phyloP scores from a whole-genome alignment of 2,797 vertebrate genomes.

The Alectoris magna region DNA sequence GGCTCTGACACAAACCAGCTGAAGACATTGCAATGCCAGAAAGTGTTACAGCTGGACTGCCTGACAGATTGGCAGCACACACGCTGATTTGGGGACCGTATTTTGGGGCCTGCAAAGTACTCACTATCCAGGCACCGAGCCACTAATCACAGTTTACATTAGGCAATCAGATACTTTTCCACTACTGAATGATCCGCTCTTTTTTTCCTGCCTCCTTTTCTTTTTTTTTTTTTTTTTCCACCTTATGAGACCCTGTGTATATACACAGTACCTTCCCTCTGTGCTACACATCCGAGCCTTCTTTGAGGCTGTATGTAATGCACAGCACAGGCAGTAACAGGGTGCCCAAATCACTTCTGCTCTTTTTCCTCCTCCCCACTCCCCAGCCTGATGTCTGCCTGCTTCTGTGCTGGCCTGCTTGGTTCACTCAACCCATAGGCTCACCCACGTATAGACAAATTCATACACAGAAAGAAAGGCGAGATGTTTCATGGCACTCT shows the following conservation, averaged over 20 bases:
- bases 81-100: neutral
- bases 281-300: conserved; percentile 23
- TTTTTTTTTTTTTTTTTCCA: neutral
- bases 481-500: neutral
- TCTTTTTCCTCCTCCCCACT: neutral
- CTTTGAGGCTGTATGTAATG: neutral
- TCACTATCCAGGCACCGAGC: conserved; percentile 45
- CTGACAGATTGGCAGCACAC: conserved; percentile 49
- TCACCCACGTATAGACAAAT: neutral
- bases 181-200: conserved; percentile 27
- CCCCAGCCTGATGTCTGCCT: neutral
- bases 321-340: neutral
- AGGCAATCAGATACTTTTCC: conserved; percentile 55
- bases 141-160: conserved; percentile 59
- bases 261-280: neutral
- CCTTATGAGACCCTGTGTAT: conserved; percentile 26
- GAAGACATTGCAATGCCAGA: conserved; percentile 58
- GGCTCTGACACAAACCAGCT: conserved; percentile 70
- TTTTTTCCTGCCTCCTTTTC: fast-evolving
- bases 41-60: conserved; percentile 48
- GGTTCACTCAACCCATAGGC: neutral
- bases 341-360: neutral
- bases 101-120: conserved; percentile 3
- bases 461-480: neutral
- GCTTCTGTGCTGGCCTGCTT: neutral